A percentile compares a stretch with the other conserved stretches of the same genome.
These are phyloP conservation scores for Bacillus rossius DNA, from an alignment of 1,140 invertebrate species.

Conservation along the genomic window DNA sequence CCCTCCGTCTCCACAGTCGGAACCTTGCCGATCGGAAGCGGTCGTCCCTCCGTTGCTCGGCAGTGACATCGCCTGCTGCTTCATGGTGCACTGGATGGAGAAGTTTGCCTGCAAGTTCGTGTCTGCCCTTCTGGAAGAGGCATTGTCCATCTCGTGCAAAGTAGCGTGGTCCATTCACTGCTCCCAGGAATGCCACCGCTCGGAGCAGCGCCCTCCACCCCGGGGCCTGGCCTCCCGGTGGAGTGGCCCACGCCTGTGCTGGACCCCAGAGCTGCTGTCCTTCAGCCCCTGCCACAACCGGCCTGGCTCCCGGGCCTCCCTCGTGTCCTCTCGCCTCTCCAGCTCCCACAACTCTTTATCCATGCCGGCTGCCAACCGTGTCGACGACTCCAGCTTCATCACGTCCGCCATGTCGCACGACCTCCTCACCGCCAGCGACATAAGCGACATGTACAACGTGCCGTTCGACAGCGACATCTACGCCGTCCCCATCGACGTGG, in stretches of 20 bases:
- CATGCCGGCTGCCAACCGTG: slow-evolving; percentile 58
- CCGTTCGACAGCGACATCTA: slow-evolving; percentile 82
- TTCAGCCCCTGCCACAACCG: slow-evolving; percentile 55
- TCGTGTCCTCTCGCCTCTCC: slow-evolving; percentile 65
- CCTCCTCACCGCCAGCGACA: slow-evolving; percentile 58
- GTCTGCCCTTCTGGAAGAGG: slow-evolving; percentile 29
- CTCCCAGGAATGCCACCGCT: slow-evolving; percentile 37
- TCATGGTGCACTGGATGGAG: slow-evolving; percentile 6
- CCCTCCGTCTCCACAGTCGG: slow-evolving; percentile 38
- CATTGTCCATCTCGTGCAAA: slow-evolving; percentile 24
- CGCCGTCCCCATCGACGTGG: slow-evolving; percentile 73
- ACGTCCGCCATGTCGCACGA: slow-evolving; percentile 81
- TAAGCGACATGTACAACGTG: slow-evolving; percentile 78
- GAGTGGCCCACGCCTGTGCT: slow-evolving; percentile 45
- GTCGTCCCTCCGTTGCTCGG: neutral
- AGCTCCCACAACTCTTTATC: slow-evolving; percentile 75
- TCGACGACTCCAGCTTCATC: slow-evolving; percentile 77
- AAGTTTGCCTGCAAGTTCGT: slow-evolving; percentile 20
- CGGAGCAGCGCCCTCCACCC: neutral
- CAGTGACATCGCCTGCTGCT: neutral
- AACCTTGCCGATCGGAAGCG: neutral
- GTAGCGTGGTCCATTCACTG: slow-evolving; percentile 33
- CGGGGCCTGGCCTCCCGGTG: neutral
- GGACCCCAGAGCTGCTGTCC: slow-evolving; percentile 54
- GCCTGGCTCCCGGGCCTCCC: slow-evolving; percentile 63